Evolutionary conservation across 1,140 invertebrate genomes (phyloP), one percentile per base, ranked within the genome.

Genomic region (Leptoteleia sp.): DNA sequence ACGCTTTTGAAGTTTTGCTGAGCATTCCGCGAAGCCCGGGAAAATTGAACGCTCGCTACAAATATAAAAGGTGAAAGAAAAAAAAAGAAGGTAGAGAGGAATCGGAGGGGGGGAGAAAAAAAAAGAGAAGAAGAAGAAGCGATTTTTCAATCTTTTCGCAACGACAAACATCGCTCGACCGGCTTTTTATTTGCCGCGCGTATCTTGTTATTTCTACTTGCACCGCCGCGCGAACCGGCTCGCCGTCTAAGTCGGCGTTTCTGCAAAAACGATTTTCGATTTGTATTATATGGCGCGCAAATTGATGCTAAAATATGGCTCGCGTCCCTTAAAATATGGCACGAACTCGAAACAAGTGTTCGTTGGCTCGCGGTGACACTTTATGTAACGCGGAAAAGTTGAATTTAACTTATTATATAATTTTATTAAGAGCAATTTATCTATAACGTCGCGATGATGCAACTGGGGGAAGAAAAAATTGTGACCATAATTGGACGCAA

Each of bases 1-100:
- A 70, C 48, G 50, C 73, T 71, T 77, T 77, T 77, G 67, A 71
- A 65, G 75, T 70, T 68, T 31, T 42, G n/a, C 55, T 50, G 25
- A 59, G 35, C n/a, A 12, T 61, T 61, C 9, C 38, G 37, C 27
- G 33, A 11, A 54, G 43, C 47, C 38, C 40, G 42, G 38, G 57
- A 43, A 45, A 65, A 71, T 59, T 64, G 65, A 71, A 62, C 54
- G 42, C 2, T 27, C 15, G 27, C 29, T 52, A 40, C 42, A 65
- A 75, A 75, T 54, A 62, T 52, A 65, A 50, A n/a, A 11, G 16
- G 12, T 17, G 17, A 70, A 45, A 73, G 55, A 64, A 47, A 12
- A n/a, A n/a, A n/a, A n/a, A n/a, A n/a, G n/a, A n/a, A n/a, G n/a
- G n/a, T n/a, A n/a, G n/a, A n/a, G n/a, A n/a, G n/a, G n/a, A n/a